Evolutionary conservation across 2,113 vertebrate species (phyloP).

Genomic region (Ophthalmolycus amberensis): DNA sequence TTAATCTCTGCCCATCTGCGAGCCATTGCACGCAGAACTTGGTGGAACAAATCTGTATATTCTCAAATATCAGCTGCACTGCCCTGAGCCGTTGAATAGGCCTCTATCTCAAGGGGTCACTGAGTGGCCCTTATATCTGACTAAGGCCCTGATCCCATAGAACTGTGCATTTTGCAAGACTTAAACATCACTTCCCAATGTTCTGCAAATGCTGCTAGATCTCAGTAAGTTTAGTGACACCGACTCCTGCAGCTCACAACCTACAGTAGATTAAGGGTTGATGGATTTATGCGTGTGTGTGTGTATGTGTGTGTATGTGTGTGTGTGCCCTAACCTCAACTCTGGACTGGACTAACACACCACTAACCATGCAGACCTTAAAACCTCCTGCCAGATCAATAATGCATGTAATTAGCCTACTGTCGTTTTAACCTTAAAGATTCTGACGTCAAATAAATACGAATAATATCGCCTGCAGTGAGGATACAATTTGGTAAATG

Average conservation of each 20-base stretch:
- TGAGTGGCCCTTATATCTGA: constrained; percentile 4
- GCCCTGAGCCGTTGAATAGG: constrained; percentile 7
- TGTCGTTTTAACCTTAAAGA: not conserved
- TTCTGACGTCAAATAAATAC: not conserved
- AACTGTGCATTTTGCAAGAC: constrained; percentile 7
- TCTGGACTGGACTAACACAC: not conserved
- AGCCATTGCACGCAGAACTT: constrained; percentile 90
- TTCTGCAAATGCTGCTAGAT: constrained; percentile 3
- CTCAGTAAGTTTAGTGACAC: not conserved
- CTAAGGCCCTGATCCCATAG: not conserved
- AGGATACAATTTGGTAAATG: not conserved
- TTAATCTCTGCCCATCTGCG: constrained; percentile 99
- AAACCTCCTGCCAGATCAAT: constrained; percentile 2
- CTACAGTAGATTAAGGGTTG: not conserved
- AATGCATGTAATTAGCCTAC: constrained; percentile 8
- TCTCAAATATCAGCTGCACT: constrained; percentile 85
- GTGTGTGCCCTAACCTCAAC: not conserved
- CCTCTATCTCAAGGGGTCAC: constrained; percentile 26
- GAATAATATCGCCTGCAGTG: not conserved
- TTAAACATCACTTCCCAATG: not conserved
- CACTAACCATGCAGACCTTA: not conserved
- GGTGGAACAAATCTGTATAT: constrained; percentile 96
- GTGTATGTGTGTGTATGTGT: no score
- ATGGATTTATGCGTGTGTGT: not conserved
- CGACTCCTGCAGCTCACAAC: not conserved